phyloP scores from a whole-genome alignment of 2,113 vertebrate genomes.

The Hyaena hyaena region DNA sequence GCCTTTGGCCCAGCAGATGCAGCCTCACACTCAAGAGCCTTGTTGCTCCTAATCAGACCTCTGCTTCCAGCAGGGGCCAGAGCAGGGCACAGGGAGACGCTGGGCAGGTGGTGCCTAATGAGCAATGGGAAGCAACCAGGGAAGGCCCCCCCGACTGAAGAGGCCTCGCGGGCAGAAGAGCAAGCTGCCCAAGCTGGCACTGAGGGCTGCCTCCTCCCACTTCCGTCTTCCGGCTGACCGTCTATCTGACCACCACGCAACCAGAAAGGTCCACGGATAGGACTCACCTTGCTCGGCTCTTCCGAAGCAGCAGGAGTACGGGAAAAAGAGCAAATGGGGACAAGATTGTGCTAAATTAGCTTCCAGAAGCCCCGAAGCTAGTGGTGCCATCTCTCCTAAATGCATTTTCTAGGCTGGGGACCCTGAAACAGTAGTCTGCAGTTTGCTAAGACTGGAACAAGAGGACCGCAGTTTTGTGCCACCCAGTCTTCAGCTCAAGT shows the following conservation, averaged over 20 bases:
- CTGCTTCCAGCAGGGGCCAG: background rate
- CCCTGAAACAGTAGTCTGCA: background rate
- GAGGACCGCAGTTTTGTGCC: background rate
- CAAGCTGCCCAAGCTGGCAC: background rate
- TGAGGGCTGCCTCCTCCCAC: background rate
- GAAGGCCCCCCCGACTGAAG: background rate
- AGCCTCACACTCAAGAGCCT: background rate
- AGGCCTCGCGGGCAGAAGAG: background rate
- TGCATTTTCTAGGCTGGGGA: accelerated
- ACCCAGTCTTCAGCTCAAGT: background rate
- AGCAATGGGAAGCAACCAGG: background rate
- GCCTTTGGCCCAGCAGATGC: background rate
- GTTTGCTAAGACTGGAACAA: background rate
- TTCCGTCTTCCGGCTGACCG: background rate
- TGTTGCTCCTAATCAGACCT: background rate
- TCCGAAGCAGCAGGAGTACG: background rate
- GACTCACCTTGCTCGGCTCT: background rate
- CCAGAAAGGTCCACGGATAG: background rate
- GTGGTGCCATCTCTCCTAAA: background rate
- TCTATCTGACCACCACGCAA: background rate
- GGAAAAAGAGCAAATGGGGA: background rate
- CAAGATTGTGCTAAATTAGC: background rate
- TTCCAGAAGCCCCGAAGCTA: background rate
- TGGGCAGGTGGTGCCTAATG: background rate
- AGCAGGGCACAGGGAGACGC: background rate